Evolutionary conservation across 1,140 invertebrate species (phyloP), one percentile per base, ranked within the genome.

Genomic region (Aphelinus atriplicis): DNA sequence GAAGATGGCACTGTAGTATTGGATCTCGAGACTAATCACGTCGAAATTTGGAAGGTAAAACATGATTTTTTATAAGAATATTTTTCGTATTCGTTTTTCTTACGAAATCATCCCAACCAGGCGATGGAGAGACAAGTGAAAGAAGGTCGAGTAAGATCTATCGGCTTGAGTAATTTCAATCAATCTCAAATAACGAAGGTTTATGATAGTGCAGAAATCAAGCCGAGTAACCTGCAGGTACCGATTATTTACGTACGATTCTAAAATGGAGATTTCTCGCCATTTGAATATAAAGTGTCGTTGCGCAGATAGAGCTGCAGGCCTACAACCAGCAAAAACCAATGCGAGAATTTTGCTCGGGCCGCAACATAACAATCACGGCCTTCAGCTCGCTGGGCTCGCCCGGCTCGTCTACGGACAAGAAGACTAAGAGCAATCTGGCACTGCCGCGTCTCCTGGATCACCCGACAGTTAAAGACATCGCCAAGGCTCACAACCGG

Each of bases 151-250:
- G 82, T 92, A 6, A 91, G 91, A 80, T 90, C 93, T 1, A 92
- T 95, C 76, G 94, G 94, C 0, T 73, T 95, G 1, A 95, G 94
- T 0, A 95, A 95, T 83, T 96, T 95, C 79, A 95, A 93, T 82
- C 87, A 90, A 62, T 79, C 81, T 3, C 94, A 95, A 86, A 92
- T 95, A 67, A 78, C 88, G 43, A 89, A 89, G 69, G 89, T 95
- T 56, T 84, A 93, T 1, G 86, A 67, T 82, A 84, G 68, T 86
- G 92, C 73, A 84, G 90, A 76, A 91, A 90, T 68, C 85, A 91
- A 79, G 89, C 90, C 84, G 81, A 94, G 77, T 88, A 95, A 84
- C 80, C 77, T 90, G 74, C 91, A 95, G 85, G 74, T 71, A 65
- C 2, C 48, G 10, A 55, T n/a, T 60, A 89, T 96, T 57, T 95